phyloP scores from a whole-genome alignment of 2,888 invertebrate species.

The Drosophila niveifrons region DNA sequence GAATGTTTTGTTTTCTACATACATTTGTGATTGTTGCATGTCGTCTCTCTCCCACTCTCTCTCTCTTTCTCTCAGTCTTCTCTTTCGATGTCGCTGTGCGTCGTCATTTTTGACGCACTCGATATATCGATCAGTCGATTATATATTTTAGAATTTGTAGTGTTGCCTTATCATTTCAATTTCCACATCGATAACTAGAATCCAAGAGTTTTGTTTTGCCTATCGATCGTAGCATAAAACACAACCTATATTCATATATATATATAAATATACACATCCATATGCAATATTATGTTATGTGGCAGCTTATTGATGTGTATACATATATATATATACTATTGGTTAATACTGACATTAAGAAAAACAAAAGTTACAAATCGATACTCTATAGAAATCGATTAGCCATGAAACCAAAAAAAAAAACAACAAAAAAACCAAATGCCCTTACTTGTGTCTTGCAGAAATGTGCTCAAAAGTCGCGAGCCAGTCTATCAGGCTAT shows the following conservation, averaged over 20 bases:
- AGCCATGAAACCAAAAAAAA: background rate
- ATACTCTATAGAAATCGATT: slow-evolving; percentile 14
- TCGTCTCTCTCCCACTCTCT: slow-evolving; percentile 4
- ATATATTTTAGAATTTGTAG: slow-evolving; percentile 8
- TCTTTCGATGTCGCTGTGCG: background rate
- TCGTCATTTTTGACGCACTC: background rate
- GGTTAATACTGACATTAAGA: slow-evolving; percentile 1
- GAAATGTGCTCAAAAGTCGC: slow-evolving; percentile 89
- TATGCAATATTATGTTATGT: background rate
- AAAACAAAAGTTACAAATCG: background rate
- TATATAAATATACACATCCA: background rate
- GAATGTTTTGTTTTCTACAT: slow-evolving; percentile 3
- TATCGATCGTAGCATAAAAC: slow-evolving; percentile 7
- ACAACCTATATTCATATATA: background rate
- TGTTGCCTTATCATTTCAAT: slow-evolving; percentile 16
- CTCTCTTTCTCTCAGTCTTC: background rate
- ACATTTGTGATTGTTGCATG: slow-evolving; percentile 17
- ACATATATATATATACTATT: background rate
- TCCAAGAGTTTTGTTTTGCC: slow-evolving; percentile 8
- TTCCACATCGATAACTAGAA: slow-evolving; percentile 7
- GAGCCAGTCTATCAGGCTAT: slow-evolving; percentile 95
- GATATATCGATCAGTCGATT: slow-evolving; percentile 9
- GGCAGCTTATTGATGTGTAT: background rate
- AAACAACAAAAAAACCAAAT: slow-evolving; percentile 25
- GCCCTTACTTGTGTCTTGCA: slow-evolving; percentile 82